Conservation (phyloP, 2,888 invertebrate species). For the Spodoptera exigua region DNA sequence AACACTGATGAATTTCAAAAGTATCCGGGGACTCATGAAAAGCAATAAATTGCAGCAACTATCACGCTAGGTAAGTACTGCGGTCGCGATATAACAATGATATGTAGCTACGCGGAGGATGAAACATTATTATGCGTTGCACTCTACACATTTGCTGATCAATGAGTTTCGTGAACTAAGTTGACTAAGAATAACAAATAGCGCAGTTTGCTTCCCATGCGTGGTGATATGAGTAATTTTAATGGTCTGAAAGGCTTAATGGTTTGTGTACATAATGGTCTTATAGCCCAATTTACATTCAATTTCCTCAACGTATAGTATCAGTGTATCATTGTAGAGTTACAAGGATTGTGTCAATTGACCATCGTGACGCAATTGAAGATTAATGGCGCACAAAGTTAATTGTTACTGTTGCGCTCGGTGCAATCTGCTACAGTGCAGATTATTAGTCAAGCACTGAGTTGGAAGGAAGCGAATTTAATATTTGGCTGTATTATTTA, state of each 20-base stretch:
- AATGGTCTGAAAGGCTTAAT: neutral
- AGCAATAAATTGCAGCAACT: conserved; percentile 43
- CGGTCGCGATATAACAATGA: conserved; percentile 43
- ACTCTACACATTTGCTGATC: conserved; percentile 46
- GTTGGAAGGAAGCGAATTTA: no score
- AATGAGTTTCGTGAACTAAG: conserved; percentile 42
- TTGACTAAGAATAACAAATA: conserved; percentile 15
- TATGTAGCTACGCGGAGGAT: conserved; percentile 40
- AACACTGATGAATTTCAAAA: conserved; percentile 39
- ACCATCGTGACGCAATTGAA: neutral
- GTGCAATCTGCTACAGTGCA: neutral
- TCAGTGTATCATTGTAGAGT: neutral
- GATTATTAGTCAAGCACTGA: neutral
- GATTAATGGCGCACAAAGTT: neutral
- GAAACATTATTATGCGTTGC: conserved; percentile 48
- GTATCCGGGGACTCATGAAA: conserved; percentile 43
- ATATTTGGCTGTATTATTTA: no score
- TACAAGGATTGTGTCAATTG: neutral
- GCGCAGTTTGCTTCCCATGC: neutral
- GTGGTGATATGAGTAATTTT: conserved; percentile 2
- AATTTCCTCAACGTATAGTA: neutral
- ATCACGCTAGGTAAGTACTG: conserved; percentile 43
- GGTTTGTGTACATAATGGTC: neutral
- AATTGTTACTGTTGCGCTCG: neutral
- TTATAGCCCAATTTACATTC: no score